Percentiles rank a stretch among this genome's conserved stretches.
These are phyloP conservation scores for Apocrypta bakeri DNA, from an alignment of 1,140 invertebrate species.

Conservation along the genomic window DNA sequence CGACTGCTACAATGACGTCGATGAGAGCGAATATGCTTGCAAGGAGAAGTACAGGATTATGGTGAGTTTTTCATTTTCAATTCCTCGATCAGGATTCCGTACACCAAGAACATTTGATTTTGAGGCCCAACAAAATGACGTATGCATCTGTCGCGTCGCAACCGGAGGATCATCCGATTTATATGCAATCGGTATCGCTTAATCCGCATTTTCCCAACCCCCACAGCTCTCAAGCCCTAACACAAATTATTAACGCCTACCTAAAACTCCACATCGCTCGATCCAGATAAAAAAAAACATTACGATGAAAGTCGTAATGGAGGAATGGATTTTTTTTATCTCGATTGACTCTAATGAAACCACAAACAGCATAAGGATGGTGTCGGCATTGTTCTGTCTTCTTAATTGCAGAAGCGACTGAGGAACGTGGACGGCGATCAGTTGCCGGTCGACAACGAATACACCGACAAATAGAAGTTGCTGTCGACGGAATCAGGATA, in stretches of 20 bases:
- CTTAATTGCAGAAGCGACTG: slow-evolving; percentile 68
- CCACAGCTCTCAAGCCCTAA: slow-evolving; percentile 10
- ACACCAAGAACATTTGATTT: no score
- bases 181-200: background rate
- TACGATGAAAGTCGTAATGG: background rate
- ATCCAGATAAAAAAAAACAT: slow-evolving; percentile 12
- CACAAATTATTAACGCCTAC: slow-evolving; percentile 38
- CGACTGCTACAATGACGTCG: slow-evolving; percentile 88
- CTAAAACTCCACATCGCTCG: slow-evolving; percentile 32
- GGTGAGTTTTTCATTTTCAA: slow-evolving; percentile 73
- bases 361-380: slow-evolving; percentile 11
- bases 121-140: no score
- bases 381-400: slow-evolving; percentile 57
- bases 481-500: slow-evolving; percentile 49
- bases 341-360: background rate
- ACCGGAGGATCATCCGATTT: no score
- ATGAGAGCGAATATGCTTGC: slow-evolving; percentile 87
- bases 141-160: no score
- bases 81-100: no score
- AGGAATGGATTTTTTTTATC: background rate
- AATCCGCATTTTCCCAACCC: slow-evolving; percentile 1
- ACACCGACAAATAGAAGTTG: slow-evolving; percentile 61
- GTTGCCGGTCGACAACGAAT: slow-evolving; percentile 59
- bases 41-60: slow-evolving; percentile 89
- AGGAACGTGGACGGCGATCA: slow-evolving; percentile 61